Evolutionary conservation across 1,140 invertebrate species (phyloP), one percentile per base, ranked within the genome.

Genomic region (Leucophenga varia): DNA sequence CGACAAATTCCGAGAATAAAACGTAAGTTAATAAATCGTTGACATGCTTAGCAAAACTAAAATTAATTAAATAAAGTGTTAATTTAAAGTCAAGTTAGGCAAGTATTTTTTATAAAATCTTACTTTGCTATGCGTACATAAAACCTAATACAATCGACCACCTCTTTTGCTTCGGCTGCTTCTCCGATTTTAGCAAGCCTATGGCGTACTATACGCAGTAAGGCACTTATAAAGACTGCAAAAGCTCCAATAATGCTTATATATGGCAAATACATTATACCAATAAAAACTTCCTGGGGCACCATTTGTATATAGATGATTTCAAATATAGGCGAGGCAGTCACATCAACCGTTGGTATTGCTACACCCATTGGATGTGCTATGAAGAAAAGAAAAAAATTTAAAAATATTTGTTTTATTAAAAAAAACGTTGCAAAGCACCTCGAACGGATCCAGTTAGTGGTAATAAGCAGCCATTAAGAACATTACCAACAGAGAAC

Each of bases 211-310:
- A 74, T 67, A 28, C 56, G 52, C 2, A 74, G 49, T 45, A 64
- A 49, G 5, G 61, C 54, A 18, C 56, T 58, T 2, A 64, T 71
- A 18, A 74, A 74, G 52, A 73, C 59, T 16, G 70, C 57, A 43
- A 73, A 57, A 3, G 64, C 55, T 10, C 55, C 71, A 34, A 74
- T 73, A 13, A 73, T 49, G 44, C 56, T 71, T 5, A 73, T 61
- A 48, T 69, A 74, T 2, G 71, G 67, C 71, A 74, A 71, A 32
- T 74, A 74, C 61, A 74, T 54, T 35, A 55, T 41, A 8, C 54
- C 54, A 12, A 74, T 43, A 2, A 69, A 39, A 3, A 71, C 12
- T 13, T 67, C 67, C 3, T 43, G 50, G 16, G 64, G 51, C 8
- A 71, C 17, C 49, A 73, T 55, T 38, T 54, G 21, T 18, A 71